Conservation (phyloP, 2,888 invertebrate species). For the Papilio demoleus region DNA sequence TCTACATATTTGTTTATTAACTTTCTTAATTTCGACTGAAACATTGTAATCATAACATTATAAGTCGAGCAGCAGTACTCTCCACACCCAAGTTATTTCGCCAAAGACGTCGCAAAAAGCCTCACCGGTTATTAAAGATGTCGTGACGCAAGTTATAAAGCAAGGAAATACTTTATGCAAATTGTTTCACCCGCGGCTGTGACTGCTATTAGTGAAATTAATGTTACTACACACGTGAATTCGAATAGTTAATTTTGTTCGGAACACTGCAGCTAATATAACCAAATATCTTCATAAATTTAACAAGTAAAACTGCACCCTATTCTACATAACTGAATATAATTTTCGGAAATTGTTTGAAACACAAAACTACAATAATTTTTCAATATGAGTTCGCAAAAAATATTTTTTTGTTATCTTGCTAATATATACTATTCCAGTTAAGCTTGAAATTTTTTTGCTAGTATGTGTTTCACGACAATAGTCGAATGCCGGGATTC, state of each 20-base stretch:
- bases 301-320: not conserved
- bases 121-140: conserved; percentile 76
- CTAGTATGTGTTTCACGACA: no score
- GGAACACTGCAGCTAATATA: not conserved
- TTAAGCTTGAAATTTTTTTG: no score
- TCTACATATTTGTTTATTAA: not conserved
- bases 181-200: conserved; percentile 60
- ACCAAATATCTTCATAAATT: not conserved
- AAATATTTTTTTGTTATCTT: no score
- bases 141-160: conserved; percentile 75
- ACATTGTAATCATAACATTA: conserved; percentile 35
- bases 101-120: conserved; percentile 72
- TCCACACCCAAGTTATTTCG: conserved; percentile 71
- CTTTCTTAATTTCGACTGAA: not conserved
- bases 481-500: no score
- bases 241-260: conserved; percentile 40
- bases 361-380: no score
- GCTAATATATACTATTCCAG: no score
- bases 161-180: conserved; percentile 74
- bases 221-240: conserved; percentile 47
- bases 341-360: no score
- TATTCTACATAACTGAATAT: no score
- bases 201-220: conserved; percentile 51
- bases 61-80: conserved; percentile 47
- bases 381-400: not conserved